Percentiles rank a stretch among this genome's conserved stretches.
These are phyloP conservation scores for Redunca redunca DNA, from an alignment of 2,113 vertebrate genomes.

Conservation along the genomic window DNA sequence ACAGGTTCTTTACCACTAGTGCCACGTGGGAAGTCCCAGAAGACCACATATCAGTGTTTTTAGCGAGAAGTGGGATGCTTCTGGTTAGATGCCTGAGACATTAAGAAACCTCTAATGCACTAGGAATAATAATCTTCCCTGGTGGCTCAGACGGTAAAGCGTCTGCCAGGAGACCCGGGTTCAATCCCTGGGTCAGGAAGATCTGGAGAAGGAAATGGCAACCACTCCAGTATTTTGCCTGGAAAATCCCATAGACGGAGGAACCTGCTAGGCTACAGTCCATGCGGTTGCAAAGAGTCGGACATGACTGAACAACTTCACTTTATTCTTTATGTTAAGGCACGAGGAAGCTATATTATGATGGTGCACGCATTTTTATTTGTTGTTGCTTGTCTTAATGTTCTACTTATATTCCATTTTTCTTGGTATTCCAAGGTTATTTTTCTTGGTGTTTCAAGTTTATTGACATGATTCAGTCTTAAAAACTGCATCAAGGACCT, in stretches of 20 bases:
- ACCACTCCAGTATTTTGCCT: not conserved
- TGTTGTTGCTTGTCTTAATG: not conserved
- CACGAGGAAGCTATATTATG: not conserved
- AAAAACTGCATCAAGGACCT: not conserved
- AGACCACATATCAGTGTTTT: not conserved
- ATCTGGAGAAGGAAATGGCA: not conserved
- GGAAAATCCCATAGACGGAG: not conserved
- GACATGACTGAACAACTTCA: not conserved
- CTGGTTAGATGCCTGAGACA: not conserved
- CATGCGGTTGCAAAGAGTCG: not conserved
- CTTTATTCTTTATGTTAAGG: not conserved
- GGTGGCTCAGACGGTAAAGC: not conserved
- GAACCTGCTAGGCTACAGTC: not conserved
- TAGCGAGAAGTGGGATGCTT: not conserved
- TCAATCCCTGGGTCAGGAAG: not conserved
- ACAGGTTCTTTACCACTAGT: not conserved
- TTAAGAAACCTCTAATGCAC: not conserved
- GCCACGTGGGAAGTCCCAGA: rapidly evolving
- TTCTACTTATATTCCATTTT: not conserved
- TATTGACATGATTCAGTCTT: not conserved
- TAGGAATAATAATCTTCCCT: not conserved
- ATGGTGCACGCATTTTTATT: not conserved
- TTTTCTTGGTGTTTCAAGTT: not conserved
- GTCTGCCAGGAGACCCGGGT: rapidly evolving
- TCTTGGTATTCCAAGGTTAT: not conserved